phyloP scores from a whole-genome alignment of 2,113 vertebrate species.

The Cynopterus brachyotis region DNA sequence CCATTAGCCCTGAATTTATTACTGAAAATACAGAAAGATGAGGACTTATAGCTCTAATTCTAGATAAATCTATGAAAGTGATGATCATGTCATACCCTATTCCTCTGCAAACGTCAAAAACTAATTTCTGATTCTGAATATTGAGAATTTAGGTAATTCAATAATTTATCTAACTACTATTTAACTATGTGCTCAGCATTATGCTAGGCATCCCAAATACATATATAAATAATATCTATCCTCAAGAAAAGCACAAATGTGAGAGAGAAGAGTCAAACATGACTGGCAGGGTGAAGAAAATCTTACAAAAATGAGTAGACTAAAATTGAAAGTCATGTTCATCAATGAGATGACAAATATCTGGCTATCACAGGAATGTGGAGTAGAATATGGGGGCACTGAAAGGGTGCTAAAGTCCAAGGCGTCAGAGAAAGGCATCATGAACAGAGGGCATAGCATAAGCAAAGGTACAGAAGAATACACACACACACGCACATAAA shows the following conservation, averaged over 20 bases:
- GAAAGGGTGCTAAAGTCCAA: not conserved
- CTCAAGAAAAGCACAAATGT: not conserved
- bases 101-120: not conserved
- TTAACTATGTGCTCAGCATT: not conserved
- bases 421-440: not conserved
- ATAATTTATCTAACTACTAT: not conserved
- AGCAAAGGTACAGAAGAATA: not conserved
- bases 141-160: not conserved
- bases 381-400: not conserved
- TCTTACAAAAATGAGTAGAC: not conserved
- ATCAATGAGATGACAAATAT: not conserved
- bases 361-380: not conserved
- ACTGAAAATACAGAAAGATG: constrained; percentile 15
- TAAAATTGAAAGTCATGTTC: not conserved
- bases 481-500: not conserved
- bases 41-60: not conserved
- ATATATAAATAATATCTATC: not conserved
- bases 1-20: not conserved
- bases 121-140: not conserved
- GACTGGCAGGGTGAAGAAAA: not conserved
- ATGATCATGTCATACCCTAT: not conserved
- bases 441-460: not conserved
- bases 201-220: not conserved
- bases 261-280: not conserved
- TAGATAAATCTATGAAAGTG: not conserved